These are phyloP conservation scores for Phocoena sinus DNA, from an alignment of 2,113 vertebrate species.

Conservation along the genomic window DNA sequence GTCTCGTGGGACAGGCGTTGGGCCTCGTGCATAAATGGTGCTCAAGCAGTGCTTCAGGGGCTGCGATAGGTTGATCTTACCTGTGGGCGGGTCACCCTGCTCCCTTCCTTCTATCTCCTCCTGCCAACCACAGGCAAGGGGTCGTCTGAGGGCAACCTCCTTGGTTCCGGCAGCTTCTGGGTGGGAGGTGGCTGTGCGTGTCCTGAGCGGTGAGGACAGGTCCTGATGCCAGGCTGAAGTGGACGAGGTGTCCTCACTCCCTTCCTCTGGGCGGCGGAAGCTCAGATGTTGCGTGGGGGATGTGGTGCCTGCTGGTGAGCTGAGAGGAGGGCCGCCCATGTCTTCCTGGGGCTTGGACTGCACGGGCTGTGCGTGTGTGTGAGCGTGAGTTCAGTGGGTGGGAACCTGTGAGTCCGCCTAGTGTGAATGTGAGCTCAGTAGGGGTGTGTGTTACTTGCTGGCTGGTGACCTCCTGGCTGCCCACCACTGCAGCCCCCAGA, in stretches of 20 bases:
- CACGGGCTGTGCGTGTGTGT: background rate
- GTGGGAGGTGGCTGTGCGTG: background rate
- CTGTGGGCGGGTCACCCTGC: rapidly evolving
- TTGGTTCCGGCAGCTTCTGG: rapidly evolving
- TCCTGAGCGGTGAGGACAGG: background rate
- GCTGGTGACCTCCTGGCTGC: no score
- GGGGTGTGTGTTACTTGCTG: rapidly evolving
- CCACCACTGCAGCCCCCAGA: background rate
- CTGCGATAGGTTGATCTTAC: rapidly evolving
- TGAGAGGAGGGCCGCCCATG: background rate
- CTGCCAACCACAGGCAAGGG: rapidly evolving
- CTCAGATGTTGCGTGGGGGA: background rate
- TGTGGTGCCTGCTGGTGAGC: rapidly evolving
- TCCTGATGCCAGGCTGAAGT: background rate
- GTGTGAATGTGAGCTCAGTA: background rate
- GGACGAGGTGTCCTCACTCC: background rate
- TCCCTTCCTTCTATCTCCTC: no score
- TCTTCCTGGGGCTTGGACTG: no score
- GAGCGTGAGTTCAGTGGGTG: rapidly evolving
- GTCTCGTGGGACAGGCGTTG: rapidly evolving
- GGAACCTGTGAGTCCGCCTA: rapidly evolving
- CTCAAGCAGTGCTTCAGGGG: background rate
- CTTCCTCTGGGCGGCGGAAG: background rate
- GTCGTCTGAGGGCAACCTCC: background rate
- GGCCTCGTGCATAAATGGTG: rapidly evolving